Evolutionary conservation across 1,140 invertebrate genomes (phyloP).

Genomic region (Proctacanthus coquilletti): DNA sequence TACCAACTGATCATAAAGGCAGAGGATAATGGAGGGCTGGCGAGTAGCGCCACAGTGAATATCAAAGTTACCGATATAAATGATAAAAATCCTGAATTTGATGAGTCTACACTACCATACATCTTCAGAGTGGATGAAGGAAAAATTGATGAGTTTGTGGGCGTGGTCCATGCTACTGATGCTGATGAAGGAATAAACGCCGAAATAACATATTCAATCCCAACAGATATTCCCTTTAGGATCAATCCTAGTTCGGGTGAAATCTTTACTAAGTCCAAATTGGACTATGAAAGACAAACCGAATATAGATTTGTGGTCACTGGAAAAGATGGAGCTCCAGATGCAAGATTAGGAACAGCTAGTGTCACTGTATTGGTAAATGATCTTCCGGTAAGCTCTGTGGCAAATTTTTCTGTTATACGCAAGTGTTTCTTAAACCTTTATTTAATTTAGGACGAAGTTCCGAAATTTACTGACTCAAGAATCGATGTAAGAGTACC

Average conservation of each 20-base stretch:
- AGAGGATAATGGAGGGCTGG: conserved; percentile 68
- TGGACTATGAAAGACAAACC: conserved; percentile 72
- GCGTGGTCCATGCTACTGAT: conserved; percentile 68
- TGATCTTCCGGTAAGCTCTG: conserved; percentile 47
- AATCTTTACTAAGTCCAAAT: conserved; percentile 52
- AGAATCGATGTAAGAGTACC: conserved; percentile 62
- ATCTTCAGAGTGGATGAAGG: conserved; percentile 73
- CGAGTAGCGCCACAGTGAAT: conserved; percentile 66
- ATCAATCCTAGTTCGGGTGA: conserved; percentile 66
- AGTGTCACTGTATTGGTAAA: conserved; percentile 58
- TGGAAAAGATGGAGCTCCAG: conserved; percentile 71
- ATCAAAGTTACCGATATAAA: conserved; percentile 82
- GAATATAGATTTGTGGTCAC: conserved; percentile 74
- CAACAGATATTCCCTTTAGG: conserved; percentile 57
- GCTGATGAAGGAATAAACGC: conserved; percentile 59
- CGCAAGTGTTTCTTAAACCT: neutral
- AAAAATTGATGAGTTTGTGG: conserved; percentile 45
- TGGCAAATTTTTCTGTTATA: neutral
- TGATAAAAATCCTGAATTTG: conserved; percentile 75
- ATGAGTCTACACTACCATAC: conserved; percentile 50
- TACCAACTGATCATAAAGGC: conserved; percentile 75
- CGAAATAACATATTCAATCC: conserved; percentile 50
- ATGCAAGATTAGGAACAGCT: conserved; percentile 71
- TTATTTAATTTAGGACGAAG: conserved; percentile 41
- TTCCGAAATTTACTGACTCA: conserved; percentile 58